Evolutionary conservation across 2,888 invertebrate genomes (phyloP), one percentile per base, ranked within the genome.

Genomic region (Drosophila parthenogenetica): DNA sequence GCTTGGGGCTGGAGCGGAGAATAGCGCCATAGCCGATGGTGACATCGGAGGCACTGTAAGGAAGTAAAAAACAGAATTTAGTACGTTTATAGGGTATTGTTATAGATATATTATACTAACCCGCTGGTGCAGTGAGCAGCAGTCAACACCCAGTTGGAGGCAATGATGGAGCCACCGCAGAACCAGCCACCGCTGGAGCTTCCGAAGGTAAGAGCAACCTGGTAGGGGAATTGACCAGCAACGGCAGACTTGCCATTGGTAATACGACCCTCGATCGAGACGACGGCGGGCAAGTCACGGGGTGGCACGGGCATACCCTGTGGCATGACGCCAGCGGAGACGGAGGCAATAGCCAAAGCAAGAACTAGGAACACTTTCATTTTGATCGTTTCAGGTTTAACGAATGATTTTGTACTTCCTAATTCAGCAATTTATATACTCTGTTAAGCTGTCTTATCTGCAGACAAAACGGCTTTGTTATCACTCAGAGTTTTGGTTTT

Each of bases 131-230:
- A 91, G 69, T 91, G 91, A 62, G 90, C 91, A 32, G 90, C 90
- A 25, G 90, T 90, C 58, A 90, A 58, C 0, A 90, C 63, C 71
- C 77, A 90, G 1, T 37, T 13, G 2, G 60, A 67, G 19, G 29
- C 69, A 57, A 91, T 89, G 45, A 91, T 37, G 42, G 91, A 86
- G 48, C 89, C 90, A 64, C 90, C 90, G 59, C 91, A 91, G 81
- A 79, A 90, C 77, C 83, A 85, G 67, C 79, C 48, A 25, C 82
- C 77, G 45, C 48, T 50, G 45, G 63, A 22, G 61, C 79, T 77
- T 32, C 37, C 40, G 42, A 90, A 85, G 62, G 75, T 79, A 2
- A 90, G 79, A 46, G 85, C 90, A 19, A 89, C 82, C 74, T 90
- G 90, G 65, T 91, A 90, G 51, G 90, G 86, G 60, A 90, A 86